Evolutionary conservation across 2,888 invertebrate species (phyloP).

Genomic region (Colostygia pectinataria): DNA sequence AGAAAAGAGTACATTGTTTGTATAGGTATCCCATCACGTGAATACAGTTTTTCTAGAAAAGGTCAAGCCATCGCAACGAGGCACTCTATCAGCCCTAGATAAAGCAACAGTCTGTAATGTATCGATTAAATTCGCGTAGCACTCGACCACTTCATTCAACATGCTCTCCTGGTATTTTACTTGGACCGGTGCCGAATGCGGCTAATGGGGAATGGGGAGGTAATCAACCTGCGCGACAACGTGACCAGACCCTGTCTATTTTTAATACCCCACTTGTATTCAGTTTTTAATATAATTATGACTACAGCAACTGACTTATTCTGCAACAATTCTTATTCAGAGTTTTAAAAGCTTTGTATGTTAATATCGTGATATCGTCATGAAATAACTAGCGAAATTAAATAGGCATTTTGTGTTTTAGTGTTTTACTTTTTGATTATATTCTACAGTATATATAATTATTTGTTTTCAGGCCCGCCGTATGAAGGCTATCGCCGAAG

Average conservation of each 20-base stretch:
- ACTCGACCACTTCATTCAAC: not conserved
- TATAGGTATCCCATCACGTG: not conserved
- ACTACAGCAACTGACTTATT: too few species aligned
- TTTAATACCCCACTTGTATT: too few species aligned
- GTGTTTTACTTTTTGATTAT: too few species aligned
- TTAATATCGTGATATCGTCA: too few species aligned
- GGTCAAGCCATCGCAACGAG: not conserved
- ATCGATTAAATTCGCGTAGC: not conserved
- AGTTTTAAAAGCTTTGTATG: too few species aligned
- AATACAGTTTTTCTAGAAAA: not conserved
- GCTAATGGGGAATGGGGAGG: not conserved
- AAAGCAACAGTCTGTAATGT: not conserved
- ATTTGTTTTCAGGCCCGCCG: constrained; percentile 80
- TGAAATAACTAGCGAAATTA: too few species aligned
- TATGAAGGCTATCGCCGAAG: constrained; percentile 88
- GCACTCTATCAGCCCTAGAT: not conserved
- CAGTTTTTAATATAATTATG: too few species aligned
- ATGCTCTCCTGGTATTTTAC: constrained; percentile 21
- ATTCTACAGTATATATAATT: too few species aligned
- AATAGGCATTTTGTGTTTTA: too few species aligned
- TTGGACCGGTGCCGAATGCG: constrained; percentile 10
- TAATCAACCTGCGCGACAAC: not conserved
- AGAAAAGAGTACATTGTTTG: not conserved
- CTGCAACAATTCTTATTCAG: too few species aligned
- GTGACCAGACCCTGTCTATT: too few species aligned